Conservation (phyloP, 2,113 vertebrate genomes). For the Meleagris gallopavo region DNA sequence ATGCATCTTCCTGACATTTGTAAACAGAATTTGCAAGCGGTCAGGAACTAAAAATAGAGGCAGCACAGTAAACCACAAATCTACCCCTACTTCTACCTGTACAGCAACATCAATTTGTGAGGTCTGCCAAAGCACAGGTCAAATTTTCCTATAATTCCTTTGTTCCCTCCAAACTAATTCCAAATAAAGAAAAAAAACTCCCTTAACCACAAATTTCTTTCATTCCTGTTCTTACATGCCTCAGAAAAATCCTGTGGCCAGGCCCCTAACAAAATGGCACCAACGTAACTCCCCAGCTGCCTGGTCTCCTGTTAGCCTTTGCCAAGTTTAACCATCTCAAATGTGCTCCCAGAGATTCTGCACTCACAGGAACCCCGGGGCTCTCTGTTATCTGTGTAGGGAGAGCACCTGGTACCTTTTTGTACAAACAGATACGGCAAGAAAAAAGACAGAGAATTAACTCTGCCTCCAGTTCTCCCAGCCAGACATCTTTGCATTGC, state of each 20-base stretch:
- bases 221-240: background rate
- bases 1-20: constrained; percentile 48
- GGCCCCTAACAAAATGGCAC: background rate
- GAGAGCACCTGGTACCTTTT: background rate
- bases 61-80: constrained; percentile 38
- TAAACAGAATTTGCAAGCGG: constrained; percentile 38
- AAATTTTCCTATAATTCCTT: background rate
- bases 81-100: background rate
- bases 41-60: constrained; percentile 60
- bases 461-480: background rate
- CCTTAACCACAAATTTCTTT: background rate
- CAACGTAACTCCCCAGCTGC: background rate
- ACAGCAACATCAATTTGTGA: background rate
- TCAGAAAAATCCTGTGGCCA: background rate
- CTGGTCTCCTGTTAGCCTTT: background rate
- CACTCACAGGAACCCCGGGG: background rate
- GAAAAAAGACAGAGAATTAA: background rate
- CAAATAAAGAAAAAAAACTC: background rate
- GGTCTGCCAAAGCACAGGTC: background rate
- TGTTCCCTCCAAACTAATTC: background rate
- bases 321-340: background rate
- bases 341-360: background rate
- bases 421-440: background rate
- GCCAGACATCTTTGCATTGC: background rate
- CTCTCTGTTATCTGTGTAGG: background rate